These are phyloP conservation scores for Hyles euphorbiae DNA, from an alignment of 1,140 invertebrate species.

Conservation along the genomic window DNA sequence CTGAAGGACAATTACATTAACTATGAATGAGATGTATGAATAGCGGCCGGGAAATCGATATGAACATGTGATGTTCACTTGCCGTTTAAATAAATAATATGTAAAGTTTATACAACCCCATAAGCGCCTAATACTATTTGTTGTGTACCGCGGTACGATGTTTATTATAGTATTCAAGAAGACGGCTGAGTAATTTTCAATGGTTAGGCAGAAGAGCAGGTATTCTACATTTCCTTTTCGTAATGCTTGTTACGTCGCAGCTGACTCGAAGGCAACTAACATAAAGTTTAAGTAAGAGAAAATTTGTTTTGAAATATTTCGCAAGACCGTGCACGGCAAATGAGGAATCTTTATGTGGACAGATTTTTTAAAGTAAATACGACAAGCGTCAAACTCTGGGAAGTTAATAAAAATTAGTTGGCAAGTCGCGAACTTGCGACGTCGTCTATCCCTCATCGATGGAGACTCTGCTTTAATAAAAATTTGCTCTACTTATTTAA, in stretches of 20 bases:
- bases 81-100: too few species aligned
- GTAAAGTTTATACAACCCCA: neutral
- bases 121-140: slow-evolving; percentile 11
- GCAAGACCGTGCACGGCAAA: slow-evolving; percentile 47
- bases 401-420: slow-evolving; percentile 48
- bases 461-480: too few species aligned
- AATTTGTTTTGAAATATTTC: slow-evolving; percentile 57
- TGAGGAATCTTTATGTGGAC: slow-evolving; percentile 45
- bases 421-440: slow-evolving; percentile 20
- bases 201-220: slow-evolving; percentile 22
- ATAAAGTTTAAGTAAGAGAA: slow-evolving; percentile 51
- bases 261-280: slow-evolving; percentile 55
- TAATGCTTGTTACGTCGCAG: slow-evolving; percentile 34
- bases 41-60: too few species aligned
- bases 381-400: neutral
- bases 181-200: slow-evolving; percentile 30
- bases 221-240: slow-evolving; percentile 30
- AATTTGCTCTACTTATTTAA: too few species aligned
- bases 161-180: slow-evolving; percentile 20
- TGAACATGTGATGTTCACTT: too few species aligned
- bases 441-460: too few species aligned
- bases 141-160: slow-evolving; percentile 10
- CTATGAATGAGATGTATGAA: too few species aligned
- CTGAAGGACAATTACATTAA: too few species aligned
- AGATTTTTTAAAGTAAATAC: slow-evolving; percentile 19